Percentiles rank a stretch among this genome's conserved stretches.
phyloP scores from a whole-genome alignment of 2,797 vertebrate genomes.

The Acipenser oxyrinchus region DNA sequence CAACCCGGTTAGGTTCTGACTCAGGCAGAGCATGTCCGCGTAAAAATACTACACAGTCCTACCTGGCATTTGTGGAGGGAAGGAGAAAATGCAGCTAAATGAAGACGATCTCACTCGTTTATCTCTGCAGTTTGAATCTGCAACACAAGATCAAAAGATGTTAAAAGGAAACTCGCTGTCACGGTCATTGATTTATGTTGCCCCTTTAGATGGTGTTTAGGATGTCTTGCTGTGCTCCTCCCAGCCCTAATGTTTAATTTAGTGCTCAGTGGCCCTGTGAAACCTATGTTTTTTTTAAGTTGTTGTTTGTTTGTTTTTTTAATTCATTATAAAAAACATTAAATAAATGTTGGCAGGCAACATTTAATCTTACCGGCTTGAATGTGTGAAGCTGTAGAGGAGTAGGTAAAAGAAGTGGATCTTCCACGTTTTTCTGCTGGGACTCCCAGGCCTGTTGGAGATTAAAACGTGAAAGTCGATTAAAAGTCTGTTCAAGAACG shows the following conservation, averaged over 20 bases:
- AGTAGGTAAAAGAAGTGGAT: conserved; percentile 49
- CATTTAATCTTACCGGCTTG: conserved; percentile 32
- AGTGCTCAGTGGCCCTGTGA: too few relatives aligned
- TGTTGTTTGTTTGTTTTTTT: too few relatives aligned
- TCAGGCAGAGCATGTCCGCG: too few relatives aligned
- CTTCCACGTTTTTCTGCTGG: conserved; percentile 47
- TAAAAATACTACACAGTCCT: conserved; percentile 17
- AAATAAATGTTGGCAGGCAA: neutral
- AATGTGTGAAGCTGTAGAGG: conserved; percentile 24
- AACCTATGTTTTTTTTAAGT: too few relatives aligned
- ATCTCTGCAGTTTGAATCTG: conserved; percentile 22
- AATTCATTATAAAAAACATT: too few relatives aligned
- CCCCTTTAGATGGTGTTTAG: too few relatives aligned
- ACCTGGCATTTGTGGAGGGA: conserved; percentile 42
- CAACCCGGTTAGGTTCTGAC: too few relatives aligned
- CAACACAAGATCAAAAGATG: too few relatives aligned
- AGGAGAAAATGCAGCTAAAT: conserved; percentile 39
- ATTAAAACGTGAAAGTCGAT: conserved; percentile 3
- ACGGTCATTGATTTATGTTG: too few relatives aligned
- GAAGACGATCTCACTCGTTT: conserved; percentile 44
- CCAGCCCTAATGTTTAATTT: too few relatives aligned
- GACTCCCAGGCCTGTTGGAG: conserved; percentile 18
- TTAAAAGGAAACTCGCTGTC: too few relatives aligned
- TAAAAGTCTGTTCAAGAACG: neutral
- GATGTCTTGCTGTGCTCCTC: too few relatives aligned